Conservation (phyloP, 2,113 vertebrate species). For the Megaptera novaeangliae region DNA sequence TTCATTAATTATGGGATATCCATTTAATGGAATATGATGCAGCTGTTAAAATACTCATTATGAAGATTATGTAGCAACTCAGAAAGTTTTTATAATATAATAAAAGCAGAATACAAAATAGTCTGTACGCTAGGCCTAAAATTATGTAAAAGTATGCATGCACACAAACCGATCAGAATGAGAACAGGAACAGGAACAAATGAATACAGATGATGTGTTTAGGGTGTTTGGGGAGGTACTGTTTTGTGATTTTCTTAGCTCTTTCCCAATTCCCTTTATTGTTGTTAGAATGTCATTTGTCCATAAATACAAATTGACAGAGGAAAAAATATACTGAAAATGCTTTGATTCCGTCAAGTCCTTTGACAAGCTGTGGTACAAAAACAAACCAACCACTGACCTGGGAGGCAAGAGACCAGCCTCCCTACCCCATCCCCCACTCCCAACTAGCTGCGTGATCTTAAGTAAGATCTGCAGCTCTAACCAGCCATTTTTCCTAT, state of each 20-base stretch:
- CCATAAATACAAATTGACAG: constrained; percentile 48
- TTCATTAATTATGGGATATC: constrained; percentile 45
- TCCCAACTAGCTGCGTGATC: background rate
- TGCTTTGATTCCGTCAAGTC: constrained; percentile 25
- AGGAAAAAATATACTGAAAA: constrained; percentile 3
- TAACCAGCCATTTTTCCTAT: background rate
- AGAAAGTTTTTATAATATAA: constrained; percentile 54
- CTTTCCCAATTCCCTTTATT: constrained; percentile 58
- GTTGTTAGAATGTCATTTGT: constrained; percentile 53
- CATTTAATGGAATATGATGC: constrained; percentile 56
- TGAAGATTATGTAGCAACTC: constrained; percentile 40
- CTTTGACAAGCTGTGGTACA: constrained; percentile 23
- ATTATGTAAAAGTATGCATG: constrained; percentile 68
- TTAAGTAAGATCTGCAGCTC: background rate
- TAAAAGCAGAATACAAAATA: constrained; percentile 62
- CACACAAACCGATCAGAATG: constrained; percentile 48
- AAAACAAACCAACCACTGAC: background rate
- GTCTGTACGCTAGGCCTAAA: constrained; percentile 48
- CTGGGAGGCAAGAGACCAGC: background rate
- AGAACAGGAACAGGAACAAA: constrained; percentile 53
- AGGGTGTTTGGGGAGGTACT: constrained; percentile 18
- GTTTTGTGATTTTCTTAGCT: constrained; percentile 46
- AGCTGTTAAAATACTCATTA: constrained; percentile 67
- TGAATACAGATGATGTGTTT: constrained; percentile 66
- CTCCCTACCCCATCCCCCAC: background rate